These are phyloP conservation scores for Asarcornis scutulata DNA, from an alignment of 2,113 vertebrate species.

Conservation along the genomic window DNA sequence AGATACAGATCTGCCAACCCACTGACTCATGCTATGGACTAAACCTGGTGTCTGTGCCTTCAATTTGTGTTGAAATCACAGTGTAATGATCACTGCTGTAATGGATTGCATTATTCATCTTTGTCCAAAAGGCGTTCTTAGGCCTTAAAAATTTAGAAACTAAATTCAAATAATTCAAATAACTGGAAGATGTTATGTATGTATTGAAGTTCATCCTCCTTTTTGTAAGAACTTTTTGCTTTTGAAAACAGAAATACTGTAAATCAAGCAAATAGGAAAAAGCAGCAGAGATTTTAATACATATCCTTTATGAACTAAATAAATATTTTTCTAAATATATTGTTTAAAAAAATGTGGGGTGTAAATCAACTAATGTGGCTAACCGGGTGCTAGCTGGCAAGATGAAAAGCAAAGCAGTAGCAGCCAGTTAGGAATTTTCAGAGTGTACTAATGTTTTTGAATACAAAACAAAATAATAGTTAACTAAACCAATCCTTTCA, in stretches of 20 bases:
- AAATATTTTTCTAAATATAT: background rate
- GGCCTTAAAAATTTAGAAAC: background rate
- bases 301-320: background rate
- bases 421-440: background rate
- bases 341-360: background rate
- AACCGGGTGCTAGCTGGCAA: background rate
- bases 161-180: background rate
- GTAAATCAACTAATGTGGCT: background rate
- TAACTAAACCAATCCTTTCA: background rate
- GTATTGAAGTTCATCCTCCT: background rate
- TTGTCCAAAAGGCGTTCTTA: background rate
- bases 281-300: background rate
- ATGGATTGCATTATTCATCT: background rate
- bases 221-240: background rate
- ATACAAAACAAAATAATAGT: background rate
- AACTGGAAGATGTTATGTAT: background rate
- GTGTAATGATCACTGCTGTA: background rate
- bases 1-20: background rate
- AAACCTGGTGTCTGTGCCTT: background rate
- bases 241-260: background rate
- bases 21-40: background rate
- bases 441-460: background rate
- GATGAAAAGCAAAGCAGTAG: background rate
- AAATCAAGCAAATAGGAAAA: background rate
- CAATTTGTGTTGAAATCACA: background rate